Conservation (phyloP, 2,888 invertebrate genomes). For the Keiferia lycopersicella region DNA sequence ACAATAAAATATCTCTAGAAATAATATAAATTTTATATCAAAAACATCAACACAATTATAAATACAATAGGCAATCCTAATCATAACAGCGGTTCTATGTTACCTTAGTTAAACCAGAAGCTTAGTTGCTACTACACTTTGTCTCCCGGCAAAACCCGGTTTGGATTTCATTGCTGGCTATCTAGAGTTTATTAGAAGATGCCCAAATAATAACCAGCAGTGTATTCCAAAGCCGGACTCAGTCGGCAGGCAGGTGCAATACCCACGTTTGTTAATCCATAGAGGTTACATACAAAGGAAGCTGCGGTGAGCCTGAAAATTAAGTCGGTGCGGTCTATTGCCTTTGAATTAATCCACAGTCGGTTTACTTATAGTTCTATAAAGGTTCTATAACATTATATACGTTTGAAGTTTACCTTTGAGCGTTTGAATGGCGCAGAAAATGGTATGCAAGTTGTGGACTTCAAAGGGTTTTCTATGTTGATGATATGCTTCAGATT, state of each 20-base stretch:
- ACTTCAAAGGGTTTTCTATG: not conserved
- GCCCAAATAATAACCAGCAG: too few species aligned
- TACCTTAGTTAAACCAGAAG: not conserved
- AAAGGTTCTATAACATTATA: conserved; percentile 40
- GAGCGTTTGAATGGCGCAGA: conserved; percentile 37
- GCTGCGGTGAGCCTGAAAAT: conserved; percentile 77
- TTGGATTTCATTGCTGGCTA: too few species aligned
- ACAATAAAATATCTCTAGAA: too few species aligned
- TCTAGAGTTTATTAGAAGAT: too few species aligned
- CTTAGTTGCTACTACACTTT: too few species aligned
- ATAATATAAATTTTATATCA: too few species aligned
- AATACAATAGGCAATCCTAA: too few species aligned
- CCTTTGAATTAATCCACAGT: conserved; percentile 70
- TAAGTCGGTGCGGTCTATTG: conserved; percentile 76
- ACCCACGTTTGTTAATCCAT: conserved; percentile 65
- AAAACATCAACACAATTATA: too few species aligned
- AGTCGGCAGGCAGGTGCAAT: not conserved
- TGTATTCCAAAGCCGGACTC: not conserved
- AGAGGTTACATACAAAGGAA: conserved; percentile 73
- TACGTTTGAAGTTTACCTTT: conserved; percentile 41
- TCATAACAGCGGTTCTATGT: not conserved
- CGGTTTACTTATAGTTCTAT: conserved; percentile 40
- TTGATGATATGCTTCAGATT: not conserved
- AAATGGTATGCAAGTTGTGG: not conserved
- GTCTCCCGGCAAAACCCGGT: too few species aligned